Conservation (phyloP, 1,140 invertebrate species). For the Ptiloglossa arizonensis region DNA sequence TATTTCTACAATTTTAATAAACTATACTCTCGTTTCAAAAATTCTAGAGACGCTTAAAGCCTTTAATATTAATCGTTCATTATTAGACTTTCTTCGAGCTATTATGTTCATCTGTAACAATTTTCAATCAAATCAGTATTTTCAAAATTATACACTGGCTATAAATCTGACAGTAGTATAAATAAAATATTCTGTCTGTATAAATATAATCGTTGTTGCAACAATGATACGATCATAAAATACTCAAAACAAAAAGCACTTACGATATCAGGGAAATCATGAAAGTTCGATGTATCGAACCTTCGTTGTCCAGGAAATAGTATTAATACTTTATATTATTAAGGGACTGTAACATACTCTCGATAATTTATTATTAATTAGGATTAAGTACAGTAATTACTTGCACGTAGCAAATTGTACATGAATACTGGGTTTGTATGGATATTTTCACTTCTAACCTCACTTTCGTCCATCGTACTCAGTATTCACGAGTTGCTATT, state of each 20-base stretch:
- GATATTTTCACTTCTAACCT: slow-evolving; percentile 7
- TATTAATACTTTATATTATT: slow-evolving; percentile 51
- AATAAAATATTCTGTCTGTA: neutral
- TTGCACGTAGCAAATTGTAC: neutral
- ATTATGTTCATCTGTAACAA: too few relatives aligned
- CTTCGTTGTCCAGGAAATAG: slow-evolving; percentile 48
- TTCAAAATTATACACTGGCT: too few relatives aligned
- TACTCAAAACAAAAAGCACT: neutral
- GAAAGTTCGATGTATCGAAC: slow-evolving; percentile 17
- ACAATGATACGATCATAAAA: neutral
- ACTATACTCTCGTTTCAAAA: too few relatives aligned
- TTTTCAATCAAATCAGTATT: too few relatives aligned
- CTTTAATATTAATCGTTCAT: too few relatives aligned
- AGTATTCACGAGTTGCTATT: neutral
- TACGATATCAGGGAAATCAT: slow-evolving; percentile 17
- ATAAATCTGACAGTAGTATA: too few relatives aligned
- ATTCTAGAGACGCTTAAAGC: too few relatives aligned
- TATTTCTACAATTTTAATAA: too few relatives aligned
- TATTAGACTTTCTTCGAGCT: too few relatives aligned
- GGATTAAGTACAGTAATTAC: neutral
- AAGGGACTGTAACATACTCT: slow-evolving; percentile 19
- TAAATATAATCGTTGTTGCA: neutral
- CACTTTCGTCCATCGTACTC: neutral
- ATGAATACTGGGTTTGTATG: slow-evolving; percentile 7
- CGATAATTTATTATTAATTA: slow-evolving; percentile 46